Percentiles rank a stretch among this genome's conserved stretches.
These are phyloP conservation scores for Drosophila paranaensis DNA, from an alignment of 2,888 invertebrate genomes.

Conservation along the genomic window DNA sequence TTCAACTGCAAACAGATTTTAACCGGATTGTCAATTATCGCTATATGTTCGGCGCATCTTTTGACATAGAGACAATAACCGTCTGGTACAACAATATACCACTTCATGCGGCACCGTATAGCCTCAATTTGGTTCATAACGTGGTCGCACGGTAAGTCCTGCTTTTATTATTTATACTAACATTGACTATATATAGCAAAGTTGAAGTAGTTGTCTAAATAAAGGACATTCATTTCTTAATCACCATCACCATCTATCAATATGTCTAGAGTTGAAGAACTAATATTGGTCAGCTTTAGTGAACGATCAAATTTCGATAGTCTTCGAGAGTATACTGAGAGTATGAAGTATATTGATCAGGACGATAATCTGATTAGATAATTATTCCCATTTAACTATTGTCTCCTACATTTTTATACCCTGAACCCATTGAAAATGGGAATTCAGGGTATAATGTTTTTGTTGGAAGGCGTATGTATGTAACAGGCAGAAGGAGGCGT, in stretches of 20 bases:
- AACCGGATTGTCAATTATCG: slow-evolving; percentile 38
- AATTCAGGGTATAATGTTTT: too few relatives aligned
- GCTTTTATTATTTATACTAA: too few relatives aligned
- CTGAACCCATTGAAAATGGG: too few relatives aligned
- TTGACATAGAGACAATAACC: slow-evolving; percentile 32
- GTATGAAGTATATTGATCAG: too few relatives aligned
- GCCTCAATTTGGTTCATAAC: slow-evolving; percentile 68
- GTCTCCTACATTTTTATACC: too few relatives aligned
- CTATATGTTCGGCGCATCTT: slow-evolving; percentile 57
- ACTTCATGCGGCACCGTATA: slow-evolving; percentile 62
- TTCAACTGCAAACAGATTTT: slow-evolving; percentile 36
- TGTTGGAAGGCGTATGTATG: too few relatives aligned
- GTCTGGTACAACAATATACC: slow-evolving; percentile 73
- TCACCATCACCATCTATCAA: background rate
- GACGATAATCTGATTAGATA: too few relatives aligned
- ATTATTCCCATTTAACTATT: too few relatives aligned
- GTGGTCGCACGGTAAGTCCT: slow-evolving; percentile 58
- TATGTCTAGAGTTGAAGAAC: background rate
- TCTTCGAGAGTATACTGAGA: too few relatives aligned
- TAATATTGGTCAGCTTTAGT: background rate
- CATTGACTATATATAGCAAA: too few relatives aligned
- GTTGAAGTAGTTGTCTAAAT: background rate
- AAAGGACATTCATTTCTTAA: background rate
- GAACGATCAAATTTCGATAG: background rate
- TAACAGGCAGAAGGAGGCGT: too few relatives aligned